Conservation (phyloP, 1,140 invertebrate genomes). For the Holcopasites calliopsidis region DNA sequence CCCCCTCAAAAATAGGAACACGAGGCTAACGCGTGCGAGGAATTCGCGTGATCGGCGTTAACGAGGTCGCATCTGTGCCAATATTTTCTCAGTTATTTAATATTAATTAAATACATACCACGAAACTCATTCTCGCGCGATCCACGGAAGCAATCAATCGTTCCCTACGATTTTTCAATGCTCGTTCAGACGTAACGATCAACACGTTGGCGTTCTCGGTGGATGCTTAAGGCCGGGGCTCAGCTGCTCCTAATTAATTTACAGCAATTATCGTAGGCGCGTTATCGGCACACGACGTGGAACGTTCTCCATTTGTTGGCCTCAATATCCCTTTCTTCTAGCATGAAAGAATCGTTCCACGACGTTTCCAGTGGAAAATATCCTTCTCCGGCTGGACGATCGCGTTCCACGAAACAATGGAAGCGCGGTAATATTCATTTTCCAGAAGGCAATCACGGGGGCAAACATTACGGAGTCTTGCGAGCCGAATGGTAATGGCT, state of each 20-base stretch:
- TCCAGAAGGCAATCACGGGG: slow-evolving; percentile 40
- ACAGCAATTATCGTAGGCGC: slow-evolving; percentile 7
- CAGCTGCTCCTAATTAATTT: slow-evolving; percentile 1
- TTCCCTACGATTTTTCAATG: no score
- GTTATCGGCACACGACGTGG: background rate
- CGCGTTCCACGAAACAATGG: slow-evolving; percentile 28
- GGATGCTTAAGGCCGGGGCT: no score
- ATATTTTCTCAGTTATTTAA: slow-evolving; percentile 9
- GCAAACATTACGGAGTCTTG: slow-evolving; percentile 17
- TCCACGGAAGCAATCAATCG: background rate
- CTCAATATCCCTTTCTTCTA: slow-evolving; percentile 26
- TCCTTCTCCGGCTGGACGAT: slow-evolving; percentile 3
- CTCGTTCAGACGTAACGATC: background rate
- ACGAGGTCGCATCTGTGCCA: slow-evolving; percentile 24
- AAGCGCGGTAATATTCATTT: slow-evolving; percentile 45
- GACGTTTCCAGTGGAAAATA: background rate
- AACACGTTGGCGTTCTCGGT: background rate
- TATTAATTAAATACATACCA: background rate
- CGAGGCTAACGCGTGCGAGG: background rate
- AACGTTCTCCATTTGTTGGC: background rate
- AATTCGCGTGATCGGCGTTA: slow-evolving; percentile 9
- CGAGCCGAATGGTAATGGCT: slow-evolving; percentile 2
- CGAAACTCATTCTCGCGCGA: slow-evolving; percentile 1
- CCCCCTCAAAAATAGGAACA: background rate
- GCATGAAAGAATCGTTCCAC: background rate